phyloP scores from a whole-genome alignment of 2,888 invertebrate genomes.

The Sarcophaga variegata region DNA sequence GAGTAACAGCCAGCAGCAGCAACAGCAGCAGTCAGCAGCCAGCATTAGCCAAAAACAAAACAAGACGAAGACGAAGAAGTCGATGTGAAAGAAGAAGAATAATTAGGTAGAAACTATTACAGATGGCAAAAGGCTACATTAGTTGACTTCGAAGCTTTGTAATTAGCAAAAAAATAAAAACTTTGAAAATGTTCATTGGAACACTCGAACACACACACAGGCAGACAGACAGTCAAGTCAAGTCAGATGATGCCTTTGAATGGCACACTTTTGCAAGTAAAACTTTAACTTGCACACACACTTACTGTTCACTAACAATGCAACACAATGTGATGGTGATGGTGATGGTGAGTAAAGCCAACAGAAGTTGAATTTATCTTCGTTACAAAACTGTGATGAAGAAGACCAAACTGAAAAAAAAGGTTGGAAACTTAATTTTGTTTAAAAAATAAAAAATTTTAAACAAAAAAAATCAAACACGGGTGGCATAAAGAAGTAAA shows the following conservation, averaged over 20 bases:
- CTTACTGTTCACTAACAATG: background rate
- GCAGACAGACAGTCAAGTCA: background rate
- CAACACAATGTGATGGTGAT: too few relatives aligned
- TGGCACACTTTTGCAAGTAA: conserved; percentile 53
- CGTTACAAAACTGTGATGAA: conserved; percentile 10
- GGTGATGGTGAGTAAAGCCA: conserved; percentile 36
- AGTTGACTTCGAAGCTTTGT: conserved; percentile 62
- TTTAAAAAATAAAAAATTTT: conserved; percentile 53
- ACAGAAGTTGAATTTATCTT: conserved; percentile 59
- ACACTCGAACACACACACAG: conserved; percentile 9
- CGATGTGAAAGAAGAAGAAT: conserved; percentile 36
- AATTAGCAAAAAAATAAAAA: conserved; percentile 57
- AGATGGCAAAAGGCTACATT: conserved; percentile 68
- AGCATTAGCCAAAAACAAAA: background rate
- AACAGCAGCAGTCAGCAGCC: background rate
- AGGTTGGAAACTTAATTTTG: conserved; percentile 36
- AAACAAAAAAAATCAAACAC: background rate
- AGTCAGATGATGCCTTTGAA: background rate
- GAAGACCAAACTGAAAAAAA: background rate
- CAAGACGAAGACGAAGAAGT: background rate
- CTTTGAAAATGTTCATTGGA: conserved; percentile 31
- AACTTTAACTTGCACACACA: background rate
- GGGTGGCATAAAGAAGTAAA: background rate
- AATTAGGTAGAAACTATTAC: conserved; percentile 67
- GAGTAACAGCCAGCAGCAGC: background rate